Percentiles rank a stretch among this genome's conserved stretches.
These are phyloP conservation scores for Craterocephalus amniculus DNA, from an alignment of 2,797 vertebrate species.

Conservation along the genomic window DNA sequence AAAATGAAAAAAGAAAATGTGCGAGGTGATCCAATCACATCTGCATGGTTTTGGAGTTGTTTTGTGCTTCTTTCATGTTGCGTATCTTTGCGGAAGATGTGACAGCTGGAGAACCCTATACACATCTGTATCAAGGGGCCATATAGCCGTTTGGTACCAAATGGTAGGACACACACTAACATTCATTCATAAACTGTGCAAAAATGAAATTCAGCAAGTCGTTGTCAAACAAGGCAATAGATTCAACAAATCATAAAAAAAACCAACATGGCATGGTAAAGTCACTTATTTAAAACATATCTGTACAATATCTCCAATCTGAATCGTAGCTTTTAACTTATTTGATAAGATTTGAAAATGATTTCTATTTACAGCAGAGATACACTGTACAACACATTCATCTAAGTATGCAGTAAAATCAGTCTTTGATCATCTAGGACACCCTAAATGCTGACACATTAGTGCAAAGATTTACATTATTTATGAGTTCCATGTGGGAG, in stretches of 20 bases:
- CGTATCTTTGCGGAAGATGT: background rate
- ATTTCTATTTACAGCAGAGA: conserved; percentile 31
- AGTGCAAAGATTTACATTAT: conserved; percentile 6
- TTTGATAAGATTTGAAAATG: background rate
- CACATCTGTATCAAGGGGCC: background rate
- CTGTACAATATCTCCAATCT: conserved; percentile 26
- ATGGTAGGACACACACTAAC: conserved; percentile 10
- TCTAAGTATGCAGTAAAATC: conserved; percentile 6
- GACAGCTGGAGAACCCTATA: background rate
- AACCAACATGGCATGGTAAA: background rate
- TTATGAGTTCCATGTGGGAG: background rate
- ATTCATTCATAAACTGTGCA: conserved; percentile 46
- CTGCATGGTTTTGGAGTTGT: background rate
- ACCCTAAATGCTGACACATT: background rate
- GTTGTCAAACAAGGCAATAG: conserved; percentile 59
- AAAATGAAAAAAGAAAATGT: background rate
- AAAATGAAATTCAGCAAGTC: conserved; percentile 46
- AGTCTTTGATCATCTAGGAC: conserved; percentile 9
- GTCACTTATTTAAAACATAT: conserved; percentile 15
- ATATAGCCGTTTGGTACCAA: conserved; percentile 6
- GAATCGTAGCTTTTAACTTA: conserved; percentile 14
- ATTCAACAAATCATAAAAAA: conserved; percentile 24
- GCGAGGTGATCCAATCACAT: background rate
- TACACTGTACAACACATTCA: conserved; percentile 36
- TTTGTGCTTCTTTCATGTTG: background rate